Evolutionary conservation across 2,888 invertebrate species (phyloP).

Genomic region (Ptychoptera contaminata): DNA sequence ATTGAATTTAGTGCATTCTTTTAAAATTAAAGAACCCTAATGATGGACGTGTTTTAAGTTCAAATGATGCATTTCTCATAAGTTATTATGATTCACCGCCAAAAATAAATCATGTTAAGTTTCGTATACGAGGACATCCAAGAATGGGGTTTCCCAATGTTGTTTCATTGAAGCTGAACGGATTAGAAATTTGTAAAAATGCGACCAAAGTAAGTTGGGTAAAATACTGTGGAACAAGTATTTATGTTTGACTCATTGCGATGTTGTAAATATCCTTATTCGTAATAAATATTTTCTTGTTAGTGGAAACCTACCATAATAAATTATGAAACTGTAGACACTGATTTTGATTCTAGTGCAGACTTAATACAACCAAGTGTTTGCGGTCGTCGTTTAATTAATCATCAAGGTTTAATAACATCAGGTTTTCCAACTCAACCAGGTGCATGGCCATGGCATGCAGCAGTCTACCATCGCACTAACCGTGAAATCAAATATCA

Average conservation of each 20-base stretch:
- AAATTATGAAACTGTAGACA: too few relatives aligned
- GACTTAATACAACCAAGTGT: not conserved
- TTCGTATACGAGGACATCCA: conserved; percentile 8
- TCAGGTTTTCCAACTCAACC: conserved; percentile 23
- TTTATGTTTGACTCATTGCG: too few relatives aligned
- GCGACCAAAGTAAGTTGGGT: not conserved
- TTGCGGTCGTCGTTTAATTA: conserved; percentile 8
- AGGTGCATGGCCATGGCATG: not conserved
- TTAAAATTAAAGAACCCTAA: too few relatives aligned
- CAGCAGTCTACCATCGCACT: not conserved
- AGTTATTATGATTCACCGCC: not conserved
- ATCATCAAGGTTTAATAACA: conserved; percentile 20
- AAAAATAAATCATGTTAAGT: conserved; percentile 2
- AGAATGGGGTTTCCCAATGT: conserved; percentile 8
- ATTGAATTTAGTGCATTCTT: too few relatives aligned
- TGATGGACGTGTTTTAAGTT: too few relatives aligned
- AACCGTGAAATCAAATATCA: not conserved
- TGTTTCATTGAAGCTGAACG: conserved; percentile 7
- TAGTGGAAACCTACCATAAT: too few relatives aligned
- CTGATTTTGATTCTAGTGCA: not conserved
- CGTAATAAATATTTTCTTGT: too few relatives aligned
- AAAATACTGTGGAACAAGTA: too few relatives aligned
- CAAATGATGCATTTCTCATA: not conserved
- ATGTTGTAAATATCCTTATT: too few relatives aligned
- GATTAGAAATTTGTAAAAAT: conserved; percentile 7